Base-by-base conservation (phyloP, 2,113 vertebrate genomes). In the Melanostigma gelatinosum region DNA sequence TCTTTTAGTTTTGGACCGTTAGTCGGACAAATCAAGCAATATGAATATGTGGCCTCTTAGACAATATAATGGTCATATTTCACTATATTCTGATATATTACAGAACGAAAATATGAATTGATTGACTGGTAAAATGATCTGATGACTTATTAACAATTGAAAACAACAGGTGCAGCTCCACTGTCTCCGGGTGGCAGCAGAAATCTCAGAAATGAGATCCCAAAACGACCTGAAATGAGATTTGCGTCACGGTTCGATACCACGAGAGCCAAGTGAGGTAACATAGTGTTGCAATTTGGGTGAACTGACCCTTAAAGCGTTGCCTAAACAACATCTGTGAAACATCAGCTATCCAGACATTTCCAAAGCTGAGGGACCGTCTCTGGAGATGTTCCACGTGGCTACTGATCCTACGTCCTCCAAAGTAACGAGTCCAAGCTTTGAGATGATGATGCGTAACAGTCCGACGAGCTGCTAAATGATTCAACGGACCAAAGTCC, bases 231-330 rank as follows among this genome's bases (percentile, higher is more conserved):
- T 40, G 5, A 48, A 71, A 54, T 20, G 3, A 12, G 58, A 58
- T 4, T 20, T 6, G 8, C 32, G 9, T 4, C 24, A 32, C n/a
- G 18, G 18, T 68, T 6, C 29, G 46, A 62, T 7, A 3, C 8
- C 8, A 3, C 4, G 5, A n/a, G 27, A 38, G n/a, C 9, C 1
- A 6, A n/a, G 5, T 48, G 44, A 50, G 27, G 54, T 50, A 24
- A 24, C 8, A 15, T 48, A n/a, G 24, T 48, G 1, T 8, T 1
- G 22, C 60, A 8, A 60, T 80, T 72, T 87, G 67, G 55, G 73
- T 84, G 84, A 92, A 84, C 67, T 80, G 87, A 80, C 54, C 75
- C 54, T 69, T 82, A 18, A 62, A 64, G 8, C 13, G 44, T 63
- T 42, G 2, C 46, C 12, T 61, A 27, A 66, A 50, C 55, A 48